Base-by-base conservation (phyloP, 1,140 invertebrate species). In the Eriosoma lanigerum region DNA sequence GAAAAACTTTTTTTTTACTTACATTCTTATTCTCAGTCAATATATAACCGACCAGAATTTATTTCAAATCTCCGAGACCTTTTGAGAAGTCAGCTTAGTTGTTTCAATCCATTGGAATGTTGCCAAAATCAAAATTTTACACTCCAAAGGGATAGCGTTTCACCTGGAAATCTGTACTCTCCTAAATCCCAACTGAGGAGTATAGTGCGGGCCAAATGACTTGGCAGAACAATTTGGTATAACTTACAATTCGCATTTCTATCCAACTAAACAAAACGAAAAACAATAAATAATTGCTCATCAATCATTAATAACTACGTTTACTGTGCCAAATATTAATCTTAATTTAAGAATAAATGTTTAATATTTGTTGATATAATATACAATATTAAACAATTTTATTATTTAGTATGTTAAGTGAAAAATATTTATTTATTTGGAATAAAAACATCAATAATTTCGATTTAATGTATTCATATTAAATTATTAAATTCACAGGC, bases 81-180 rank as follows among this genome's bases (percentile, higher is more conserved):
- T 68, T 48, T 46, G 21, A 46, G 38, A n/a, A 68, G 38, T 68
- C 12, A 29, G 50, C n/a, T 73, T 54, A 73, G 70, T 73, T 32
- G 4, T 10, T 17, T 15, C 72, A 1, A n/a, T 58, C 6, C 12
- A 19, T 58, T 76, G 72, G 72, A 76, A 76, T 76, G 50, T 58
- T 54, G 29, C 72, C 72, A 76, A 76, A 29, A 38, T 58, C 24
- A 32, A 32, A 24, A 50, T 29, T 72, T 72, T 52, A 72, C 68
- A 52, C 66, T 70, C 66, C 17, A 19, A 29, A 48, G 68, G 68
- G 68, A 72, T 76, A 38, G 19, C 32, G 12, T 58, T 72, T 76
- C 72, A 58, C 72, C 52, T 56, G 72, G 29, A 54, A 58, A 56
- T 76, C 32, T 52, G n/a, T 32, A 73, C 50, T 73, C 54, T 73